Conservation (phyloP, 2,888 invertebrate species). For the Cacoxenus indagator region DNA sequence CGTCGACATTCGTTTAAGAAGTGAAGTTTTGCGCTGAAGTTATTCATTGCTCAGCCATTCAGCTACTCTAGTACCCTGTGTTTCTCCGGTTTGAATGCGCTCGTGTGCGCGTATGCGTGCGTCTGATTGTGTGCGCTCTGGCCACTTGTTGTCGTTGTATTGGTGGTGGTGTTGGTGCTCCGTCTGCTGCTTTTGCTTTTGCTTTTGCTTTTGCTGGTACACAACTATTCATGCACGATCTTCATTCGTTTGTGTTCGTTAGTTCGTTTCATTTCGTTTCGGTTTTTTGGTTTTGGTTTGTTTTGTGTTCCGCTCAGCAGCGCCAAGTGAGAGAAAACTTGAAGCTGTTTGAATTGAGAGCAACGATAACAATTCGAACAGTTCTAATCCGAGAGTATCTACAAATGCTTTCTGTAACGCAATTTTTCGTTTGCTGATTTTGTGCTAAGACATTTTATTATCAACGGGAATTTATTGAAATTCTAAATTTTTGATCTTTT, state of each 20-base stretch:
- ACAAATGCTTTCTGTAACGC: not conserved
- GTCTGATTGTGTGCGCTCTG: not conserved
- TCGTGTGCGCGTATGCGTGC: not conserved
- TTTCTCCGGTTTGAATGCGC: not conserved
- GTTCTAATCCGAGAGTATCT: not conserved
- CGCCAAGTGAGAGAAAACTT: not conserved
- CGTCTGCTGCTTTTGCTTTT: conserved; percentile 16
- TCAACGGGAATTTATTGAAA: not conserved
- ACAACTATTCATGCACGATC: not conserved
- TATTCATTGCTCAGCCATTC: conserved; percentile 41
- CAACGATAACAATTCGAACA: not conserved
- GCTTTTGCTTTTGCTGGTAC: not conserved
- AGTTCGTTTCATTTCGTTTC: not conserved
- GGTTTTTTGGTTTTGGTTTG: not conserved
- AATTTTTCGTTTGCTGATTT: not conserved
- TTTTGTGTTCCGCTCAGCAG: not conserved
- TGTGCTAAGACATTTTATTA: not conserved
- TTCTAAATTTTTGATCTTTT: not conserved
- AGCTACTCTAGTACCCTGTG: not conserved
- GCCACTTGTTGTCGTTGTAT: conserved; percentile 16
- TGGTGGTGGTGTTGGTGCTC: not conserved
- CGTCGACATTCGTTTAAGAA: conserved; percentile 67
- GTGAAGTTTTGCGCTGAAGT: conserved; percentile 64
- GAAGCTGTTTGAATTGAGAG: not conserved
- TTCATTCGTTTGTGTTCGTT: not conserved